Evolutionary conservation across 2,888 invertebrate species (phyloP).

Genomic region (Teleogryllus oceanicus): DNA sequence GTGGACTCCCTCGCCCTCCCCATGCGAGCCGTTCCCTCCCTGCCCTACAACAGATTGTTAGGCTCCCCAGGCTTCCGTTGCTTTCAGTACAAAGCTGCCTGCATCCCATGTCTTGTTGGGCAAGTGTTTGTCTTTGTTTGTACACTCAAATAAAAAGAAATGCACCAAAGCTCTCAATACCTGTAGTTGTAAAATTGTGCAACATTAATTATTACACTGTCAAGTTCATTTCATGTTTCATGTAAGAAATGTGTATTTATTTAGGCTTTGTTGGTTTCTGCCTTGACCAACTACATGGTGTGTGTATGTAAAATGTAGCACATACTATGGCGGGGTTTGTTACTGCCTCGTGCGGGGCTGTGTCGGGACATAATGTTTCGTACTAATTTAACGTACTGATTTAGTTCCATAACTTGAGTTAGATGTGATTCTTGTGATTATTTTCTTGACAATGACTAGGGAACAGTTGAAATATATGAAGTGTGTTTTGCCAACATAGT

Average conservation of each 20-base stretch:
- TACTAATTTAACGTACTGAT: constrained; percentile 22
- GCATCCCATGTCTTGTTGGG: background rate
- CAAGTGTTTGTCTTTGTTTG: constrained; percentile 10
- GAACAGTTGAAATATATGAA: constrained; percentile 20
- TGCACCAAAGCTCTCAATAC: constrained; percentile 18
- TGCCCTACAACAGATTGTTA: constrained; percentile 18
- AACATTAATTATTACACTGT: background rate
- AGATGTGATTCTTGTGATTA: constrained; percentile 1
- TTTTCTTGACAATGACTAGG: constrained; percentile 18
- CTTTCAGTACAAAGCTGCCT: background rate
- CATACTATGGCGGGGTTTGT: background rate
- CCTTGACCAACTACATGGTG: background rate
- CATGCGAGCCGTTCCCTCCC: constrained; percentile 3
- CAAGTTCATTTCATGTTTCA: background rate
- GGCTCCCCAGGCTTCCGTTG: constrained; percentile 9
- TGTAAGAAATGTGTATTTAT: background rate
- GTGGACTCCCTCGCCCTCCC: background rate
- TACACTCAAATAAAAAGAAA: background rate
- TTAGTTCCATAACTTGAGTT: constrained; percentile 19
- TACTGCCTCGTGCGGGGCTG: constrained; percentile 23
- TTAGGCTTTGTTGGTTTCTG: background rate
- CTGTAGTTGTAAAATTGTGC: background rate
- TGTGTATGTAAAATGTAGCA: background rate
- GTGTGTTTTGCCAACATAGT: constrained; percentile 27
- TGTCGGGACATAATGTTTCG: constrained; percentile 23